Percentiles rank a stretch among this genome's conserved stretches.
phyloP scores from a whole-genome alignment of 2,797 vertebrate species.

The Siniperca scherzeri region DNA sequence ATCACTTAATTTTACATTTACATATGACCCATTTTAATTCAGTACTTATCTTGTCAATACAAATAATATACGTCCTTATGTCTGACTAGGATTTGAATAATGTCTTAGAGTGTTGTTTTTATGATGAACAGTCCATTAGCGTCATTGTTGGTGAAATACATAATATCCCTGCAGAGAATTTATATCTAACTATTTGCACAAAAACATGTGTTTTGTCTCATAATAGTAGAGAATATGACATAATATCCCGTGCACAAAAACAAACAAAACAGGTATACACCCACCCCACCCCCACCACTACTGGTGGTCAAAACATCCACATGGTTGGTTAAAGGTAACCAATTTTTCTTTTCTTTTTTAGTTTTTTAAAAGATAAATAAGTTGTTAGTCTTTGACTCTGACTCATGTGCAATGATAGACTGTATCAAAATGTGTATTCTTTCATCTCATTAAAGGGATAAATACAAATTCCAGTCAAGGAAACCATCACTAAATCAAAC shows the following conservation, averaged over 20 bases:
- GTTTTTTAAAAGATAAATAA: background rate
- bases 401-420: background rate
- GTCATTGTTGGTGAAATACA: background rate
- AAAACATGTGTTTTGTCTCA: background rate
- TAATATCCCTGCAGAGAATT: background rate
- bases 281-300: fast-evolving
- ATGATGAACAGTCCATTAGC: background rate
- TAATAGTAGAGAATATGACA: background rate
- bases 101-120: background rate
- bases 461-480: background rate
- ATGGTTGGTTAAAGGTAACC: background rate
- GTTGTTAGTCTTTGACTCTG: background rate
- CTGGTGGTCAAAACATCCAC: background rate
- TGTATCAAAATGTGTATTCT: background rate
- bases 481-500: conserved; percentile 8
- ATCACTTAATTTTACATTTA: conserved; percentile 4
- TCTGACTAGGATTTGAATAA: background rate
- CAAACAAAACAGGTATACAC: background rate
- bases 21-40: background rate
- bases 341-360: background rate
- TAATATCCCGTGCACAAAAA: background rate
- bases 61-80: background rate
- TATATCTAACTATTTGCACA: background rate
- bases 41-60: background rate
- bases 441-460: background rate